Percentiles rank a stretch among this genome's conserved stretches.
phyloP scores from a whole-genome alignment of 2,888 invertebrate genomes.

The Dasypogon diadema region DNA sequence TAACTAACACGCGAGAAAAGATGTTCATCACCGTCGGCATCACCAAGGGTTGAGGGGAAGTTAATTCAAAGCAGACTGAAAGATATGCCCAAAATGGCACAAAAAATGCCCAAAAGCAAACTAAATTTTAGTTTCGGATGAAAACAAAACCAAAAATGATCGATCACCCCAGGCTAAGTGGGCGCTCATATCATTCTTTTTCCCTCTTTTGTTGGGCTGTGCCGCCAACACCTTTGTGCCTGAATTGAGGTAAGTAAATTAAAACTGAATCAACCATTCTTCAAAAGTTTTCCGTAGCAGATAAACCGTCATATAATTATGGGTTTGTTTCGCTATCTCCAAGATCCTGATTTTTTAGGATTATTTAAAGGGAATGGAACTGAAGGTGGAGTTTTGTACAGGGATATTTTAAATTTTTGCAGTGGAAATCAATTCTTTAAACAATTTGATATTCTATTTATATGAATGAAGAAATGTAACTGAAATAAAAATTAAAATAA shows the following conservation, averaged over 20 bases:
- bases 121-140: conserved; percentile 29
- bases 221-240: conserved; percentile 40
- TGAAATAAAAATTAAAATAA: too few species aligned
- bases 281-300: conserved; percentile 7
- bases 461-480: too few species aligned
- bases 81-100: conserved; percentile 14
- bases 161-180: conserved; percentile 44
- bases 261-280: conserved; percentile 39
- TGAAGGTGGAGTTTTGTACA: not conserved
- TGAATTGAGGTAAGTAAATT: conserved; percentile 44
- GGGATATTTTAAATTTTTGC: not conserved
- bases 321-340: conserved; percentile 21
- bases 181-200: conserved; percentile 29
- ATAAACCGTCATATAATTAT: conserved; percentile 33
- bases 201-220: conserved; percentile 41
- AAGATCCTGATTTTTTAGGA: not conserved
- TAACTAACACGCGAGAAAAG: conserved; percentile 26
- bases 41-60: not conserved
- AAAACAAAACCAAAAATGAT: conserved; percentile 45
- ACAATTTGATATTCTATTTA: too few species aligned
- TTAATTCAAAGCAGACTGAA: conserved; percentile 11
- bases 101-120: conserved; percentile 47
- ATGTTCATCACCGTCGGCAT: conserved; percentile 2
- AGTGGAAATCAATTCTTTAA: not conserved
- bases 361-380: not conserved